phyloP scores from a whole-genome alignment of 2,888 invertebrate genomes.

The Morinoia aosen region DNA sequence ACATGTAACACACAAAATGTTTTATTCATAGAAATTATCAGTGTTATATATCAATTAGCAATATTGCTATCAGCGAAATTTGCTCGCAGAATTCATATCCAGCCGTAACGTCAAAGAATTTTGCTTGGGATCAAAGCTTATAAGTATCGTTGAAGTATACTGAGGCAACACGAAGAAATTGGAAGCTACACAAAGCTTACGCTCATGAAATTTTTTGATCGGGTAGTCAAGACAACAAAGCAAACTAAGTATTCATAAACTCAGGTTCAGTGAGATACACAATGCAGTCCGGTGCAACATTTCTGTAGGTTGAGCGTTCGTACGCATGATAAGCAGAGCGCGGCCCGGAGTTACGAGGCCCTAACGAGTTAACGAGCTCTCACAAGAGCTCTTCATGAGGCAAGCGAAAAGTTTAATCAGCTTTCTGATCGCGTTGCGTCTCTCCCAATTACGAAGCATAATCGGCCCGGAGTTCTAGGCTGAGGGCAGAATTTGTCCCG shows the following conservation, averaged over 20 bases:
- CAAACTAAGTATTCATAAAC: background rate
- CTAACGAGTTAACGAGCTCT: background rate
- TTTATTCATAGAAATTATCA: no score
- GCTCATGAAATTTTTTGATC: no score
- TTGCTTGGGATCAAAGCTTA: no score
- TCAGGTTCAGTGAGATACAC: background rate
- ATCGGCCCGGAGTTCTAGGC: background rate
- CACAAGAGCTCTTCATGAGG: background rate
- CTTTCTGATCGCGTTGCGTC: background rate
- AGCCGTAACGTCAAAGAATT: no score
- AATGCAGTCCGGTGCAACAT: background rate
- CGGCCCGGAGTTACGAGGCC: background rate
- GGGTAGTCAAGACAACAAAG: background rate
- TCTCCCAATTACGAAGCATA: slow-evolving; percentile 3
- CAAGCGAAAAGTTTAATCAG: slow-evolving; percentile 4
- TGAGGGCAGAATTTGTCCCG: background rate
- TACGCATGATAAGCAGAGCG: background rate
- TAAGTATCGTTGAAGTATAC: no score
- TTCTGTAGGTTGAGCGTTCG: background rate
- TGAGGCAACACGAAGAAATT: no score
- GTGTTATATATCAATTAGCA: no score
- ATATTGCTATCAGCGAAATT: no score
- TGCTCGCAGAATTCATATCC: no score
- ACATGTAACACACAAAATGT: no score
- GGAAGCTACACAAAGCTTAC: no score